Base-by-base conservation (phyloP, 2,888 invertebrate species). In the Prionchulus punctatus region DNA sequence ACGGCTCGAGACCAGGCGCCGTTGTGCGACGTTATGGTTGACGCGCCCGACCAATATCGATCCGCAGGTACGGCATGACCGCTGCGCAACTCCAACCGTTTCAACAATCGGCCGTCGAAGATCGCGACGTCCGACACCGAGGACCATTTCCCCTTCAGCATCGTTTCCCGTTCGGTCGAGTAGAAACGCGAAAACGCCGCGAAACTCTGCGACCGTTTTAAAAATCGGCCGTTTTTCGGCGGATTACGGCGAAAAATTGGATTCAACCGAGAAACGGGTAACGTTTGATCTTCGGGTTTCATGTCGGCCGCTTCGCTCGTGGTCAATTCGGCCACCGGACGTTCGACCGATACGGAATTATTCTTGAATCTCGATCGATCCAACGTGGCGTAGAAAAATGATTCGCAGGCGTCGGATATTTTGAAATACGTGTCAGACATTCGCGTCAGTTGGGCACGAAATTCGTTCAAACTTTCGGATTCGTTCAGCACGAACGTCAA, bases 401-500 rank as follows among this genome's bases (percentile, higher is more conserved):
- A n/a, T n/a, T n/a, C n/a, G n/a, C n/a, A n/a, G 18, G 23, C 12
- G 23, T 7, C 45, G 12, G 23, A 45, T 23, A 45, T 12, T 12
- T 12, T n/a, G 45, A 45, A 45, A 45, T 45, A 45, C 7, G 45
- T n/a, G 4, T 12, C 4, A n/a, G 12, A n/a, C 4, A 49, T 28
- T 28, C 12, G 4, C 7, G 28, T 12, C 26, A 49, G 21, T 28
- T 49, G 4, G 4, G 7, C 12, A 15, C 21, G 4, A 7, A 55
- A 43, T 51, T 55, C 43, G 23, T 12, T n/a, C 42, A 55, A 25
- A 23, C 49, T 50, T 27, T 51, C 50, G 26, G 12, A n/a, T 2
- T 52, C 52, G 23, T 36, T 53, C 56, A 56, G 25, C 3, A 56
- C 30, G 27, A 56, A 56, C 21, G 42, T 18, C n/a, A 56, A 49